Evolutionary conservation across 2,888 invertebrate genomes (phyloP), one percentile per base, ranked within the genome.

Genomic region (Drosophila paranaensis): DNA sequence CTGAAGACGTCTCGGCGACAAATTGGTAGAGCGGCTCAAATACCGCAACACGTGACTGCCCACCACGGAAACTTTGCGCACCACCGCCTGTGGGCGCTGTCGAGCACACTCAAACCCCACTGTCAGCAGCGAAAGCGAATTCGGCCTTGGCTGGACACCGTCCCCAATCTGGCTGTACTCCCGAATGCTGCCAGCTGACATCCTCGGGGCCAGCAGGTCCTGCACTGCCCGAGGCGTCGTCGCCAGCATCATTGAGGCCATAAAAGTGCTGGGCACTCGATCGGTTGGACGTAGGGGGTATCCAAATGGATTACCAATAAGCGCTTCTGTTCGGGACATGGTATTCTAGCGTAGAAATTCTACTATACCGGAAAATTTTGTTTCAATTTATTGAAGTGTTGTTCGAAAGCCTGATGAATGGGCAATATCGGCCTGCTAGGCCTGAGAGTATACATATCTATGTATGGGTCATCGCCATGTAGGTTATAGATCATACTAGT

Each of bases 1-100:
- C 13, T 56, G 42, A n/a, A 60, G 55, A 2, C 69, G 69, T 2
- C 74, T 55, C 30, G 53, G 16, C 11, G 20, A 61, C 5, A 43
- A 6, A n/a, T 10, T 67, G 60, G 37, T 68, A 20, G 62, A 61
- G 2, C 53, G 53, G 13, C 60, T 54, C 13, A 77, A 53, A 14
- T 72, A 77, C 2, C 76, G 76, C 8, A 76, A 53, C 43, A 76
- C 79, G 14, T 79, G 64, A 60, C 68, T 68, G 51, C 76, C 76
- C 11, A 74, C 53, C 16, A 76, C 64, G 5, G 79, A 56, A 9
- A 76, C 79, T 55, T 79, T 76, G 9, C 64, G 76, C 40, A 76
- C 74, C 30, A 67, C 46, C n/a, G 33, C 14, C 6, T 67, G 56
- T 16, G 69, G 43, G n/a, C 64, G 68, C 42, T 60, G 42, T 2